Evolutionary conservation across 2,113 vertebrate genomes (phyloP).

Genomic region (Passer montanus): DNA sequence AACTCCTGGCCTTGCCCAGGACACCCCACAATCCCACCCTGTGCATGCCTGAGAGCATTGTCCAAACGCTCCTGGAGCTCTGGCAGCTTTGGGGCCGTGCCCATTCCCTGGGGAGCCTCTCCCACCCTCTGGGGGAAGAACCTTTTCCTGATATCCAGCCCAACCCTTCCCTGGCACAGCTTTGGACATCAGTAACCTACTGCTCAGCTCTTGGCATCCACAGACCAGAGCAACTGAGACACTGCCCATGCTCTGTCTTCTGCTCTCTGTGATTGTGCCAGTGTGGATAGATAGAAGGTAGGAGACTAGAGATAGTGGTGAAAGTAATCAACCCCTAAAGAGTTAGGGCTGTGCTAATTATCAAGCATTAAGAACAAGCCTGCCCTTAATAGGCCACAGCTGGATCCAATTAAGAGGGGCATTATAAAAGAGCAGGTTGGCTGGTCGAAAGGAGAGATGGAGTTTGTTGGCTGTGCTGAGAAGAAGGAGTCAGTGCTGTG

Average conservation of each 20-base stretch:
- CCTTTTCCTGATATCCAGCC: not conserved
- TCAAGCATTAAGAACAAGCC: too few relatives aligned
- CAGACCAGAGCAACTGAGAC: not conserved
- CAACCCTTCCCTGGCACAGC: not conserved
- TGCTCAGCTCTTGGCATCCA: not conserved
- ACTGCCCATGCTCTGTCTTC: not conserved
- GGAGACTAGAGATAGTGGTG: too few relatives aligned
- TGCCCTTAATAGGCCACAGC: too few relatives aligned
- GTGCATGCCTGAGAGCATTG: accelerated
- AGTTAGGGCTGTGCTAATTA: too few relatives aligned
- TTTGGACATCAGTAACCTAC: not conserved
- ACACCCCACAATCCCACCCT: not conserved
- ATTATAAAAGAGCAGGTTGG: too few relatives aligned
- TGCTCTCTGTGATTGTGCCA: not conserved
- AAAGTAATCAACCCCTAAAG: too few relatives aligned
- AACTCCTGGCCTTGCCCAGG: not conserved
- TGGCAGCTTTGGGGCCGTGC: not conserved
- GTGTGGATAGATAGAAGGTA: too few relatives aligned
- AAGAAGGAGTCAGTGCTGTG: too few relatives aligned
- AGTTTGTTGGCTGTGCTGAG: too few relatives aligned
- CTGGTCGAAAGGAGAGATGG: too few relatives aligned
- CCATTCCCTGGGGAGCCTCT: not conserved
- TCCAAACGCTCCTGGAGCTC: accelerated
- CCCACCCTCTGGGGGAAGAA: not conserved
- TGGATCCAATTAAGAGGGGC: too few relatives aligned